Base-by-base conservation (phyloP, 2,888 invertebrate genomes). In the Nomada fabriciana region DNA sequence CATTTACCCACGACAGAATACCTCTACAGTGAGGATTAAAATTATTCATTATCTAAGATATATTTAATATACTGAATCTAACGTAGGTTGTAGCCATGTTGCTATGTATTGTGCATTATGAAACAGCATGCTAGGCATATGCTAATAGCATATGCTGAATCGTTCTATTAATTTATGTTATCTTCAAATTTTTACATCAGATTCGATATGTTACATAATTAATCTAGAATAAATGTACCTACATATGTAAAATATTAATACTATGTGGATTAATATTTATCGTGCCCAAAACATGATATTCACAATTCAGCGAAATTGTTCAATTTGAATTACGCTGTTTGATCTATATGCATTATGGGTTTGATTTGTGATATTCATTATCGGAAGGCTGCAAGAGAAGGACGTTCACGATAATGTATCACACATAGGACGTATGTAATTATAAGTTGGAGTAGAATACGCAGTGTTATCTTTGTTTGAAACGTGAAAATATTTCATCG, bases 401-500 rank as follows among this genome's bases (percentile, higher is more conserved):
- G 59, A 50, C n/a, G 9, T 47, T 3, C 29, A 47, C 18, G 55
- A 78, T 80, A 78, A 78, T 57, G 13, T 29, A 25, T 23, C 64
- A 29, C 59, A 53, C 13, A 63, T 67, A 80, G 36, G 59, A 64
- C 25, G 59, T 42, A 36, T 36, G 36, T 36, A 36, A 36, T 36
- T 36, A 53, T 11, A 69, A 53, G 13, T 69, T 13, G 42, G 68
- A 25, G 53, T n/a, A 23, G 52, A 23, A 59, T 68, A 79, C 47
- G 65, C 25, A 71, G 50, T 69, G 73, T 73, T 80, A 79, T 80
- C 68, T 68, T 53, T n/a, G 36, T 15, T 25, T 29, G 20, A 61
- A 52, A 72, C 67, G 43, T 63, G 29, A 50, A 5, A 50, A 10
- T 13, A 23, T 59, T 64, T 63, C 60, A 76, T 59, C 52, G 42